Evolutionary conservation across 1,140 invertebrate species (phyloP), one percentile per base, ranked within the genome.

Genomic region (Bombus vancouverensis): DNA sequence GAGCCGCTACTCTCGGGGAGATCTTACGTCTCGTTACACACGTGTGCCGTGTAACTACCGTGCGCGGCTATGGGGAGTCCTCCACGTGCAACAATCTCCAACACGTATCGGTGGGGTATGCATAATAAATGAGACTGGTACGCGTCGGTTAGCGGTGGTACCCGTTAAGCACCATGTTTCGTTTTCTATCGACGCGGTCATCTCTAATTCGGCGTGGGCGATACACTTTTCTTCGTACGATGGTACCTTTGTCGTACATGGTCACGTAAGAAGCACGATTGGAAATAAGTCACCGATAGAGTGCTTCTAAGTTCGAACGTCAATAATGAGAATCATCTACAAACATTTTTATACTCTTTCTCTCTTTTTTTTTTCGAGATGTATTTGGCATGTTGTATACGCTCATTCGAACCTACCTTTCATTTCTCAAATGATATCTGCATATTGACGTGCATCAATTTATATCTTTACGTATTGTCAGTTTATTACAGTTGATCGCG

Each of bases 91-190:
- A 88, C 91, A 92, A 93, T 93, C 90, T 92, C 83, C 88, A 88
- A 93, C 91, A 91, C 91, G 92, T 92, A 93, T 92, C 91, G 84
- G 88, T 84, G 65, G 88, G 87, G 91, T 92, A 92, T 93, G 92
- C 92, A 93, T 93, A 92, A 93, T 92, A 92, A 92, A 93, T 92
- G 92, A 92, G 89, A 88, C 83, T 77, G 83, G 82, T 87, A 74
- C 59, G 74, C 62, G 86, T 74, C 71, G 79, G 80, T 86, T 86
- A 65, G 75, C 47, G 75, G 75, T 78, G 75, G 59, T 78, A 78
- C 75, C 37, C 75, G 57, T 78, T 92, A 92, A 92, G 81, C 87
- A 91, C 78, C 87, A 59, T 90, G 88, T 93, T 90, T 87, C 85
- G 74, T 87, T 84, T 86, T 89, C 80, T 90, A 91, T 93, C 92